These are phyloP conservation scores for Trichopoda pennipes DNA, from an alignment of 2,888 invertebrate species.

Conservation along the genomic window DNA sequence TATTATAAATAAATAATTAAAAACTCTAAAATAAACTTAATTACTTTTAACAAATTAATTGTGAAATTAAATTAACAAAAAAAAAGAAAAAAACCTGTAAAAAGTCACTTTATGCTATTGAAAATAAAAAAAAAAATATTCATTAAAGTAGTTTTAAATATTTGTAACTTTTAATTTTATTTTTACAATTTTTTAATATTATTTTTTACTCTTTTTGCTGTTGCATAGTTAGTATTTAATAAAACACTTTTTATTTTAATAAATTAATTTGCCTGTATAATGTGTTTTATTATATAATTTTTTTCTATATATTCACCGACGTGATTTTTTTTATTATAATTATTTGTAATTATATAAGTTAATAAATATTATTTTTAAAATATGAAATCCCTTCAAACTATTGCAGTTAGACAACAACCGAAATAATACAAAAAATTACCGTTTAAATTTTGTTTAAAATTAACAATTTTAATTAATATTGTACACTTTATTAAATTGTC, in stretches of 20 bases:
- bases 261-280: slow-evolving; percentile 43
- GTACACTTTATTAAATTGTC: slow-evolving; percentile 7
- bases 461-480: not conserved
- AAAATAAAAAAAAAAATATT: not conserved
- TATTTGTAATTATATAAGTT: slow-evolving; percentile 16
- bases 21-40: not conserved
- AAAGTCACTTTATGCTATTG: slow-evolving; percentile 43
- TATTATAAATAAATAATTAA: not conserved
- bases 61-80: too few species aligned
- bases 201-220: slow-evolving; percentile 3
- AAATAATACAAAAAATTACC: not conserved
- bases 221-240: slow-evolving; percentile 10
- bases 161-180: slow-evolving; percentile 19
- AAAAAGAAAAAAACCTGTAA: slow-evolving; percentile 26
- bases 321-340: not conserved
- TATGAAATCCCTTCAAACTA: slow-evolving; percentile 29
- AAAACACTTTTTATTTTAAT: not conserved
- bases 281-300: slow-evolving; percentile 11
- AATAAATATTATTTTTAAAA: slow-evolving; percentile 9
- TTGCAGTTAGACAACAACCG: slow-evolving; percentile 1
- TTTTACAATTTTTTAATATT: not conserved
- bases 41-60: too few species aligned
- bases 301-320: not conserved
- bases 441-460: slow-evolving; percentile 33
- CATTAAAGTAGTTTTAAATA: not conserved